Base-by-base conservation (phyloP, 2,113 vertebrate genomes). In the Oceanodroma tethys region DNA sequence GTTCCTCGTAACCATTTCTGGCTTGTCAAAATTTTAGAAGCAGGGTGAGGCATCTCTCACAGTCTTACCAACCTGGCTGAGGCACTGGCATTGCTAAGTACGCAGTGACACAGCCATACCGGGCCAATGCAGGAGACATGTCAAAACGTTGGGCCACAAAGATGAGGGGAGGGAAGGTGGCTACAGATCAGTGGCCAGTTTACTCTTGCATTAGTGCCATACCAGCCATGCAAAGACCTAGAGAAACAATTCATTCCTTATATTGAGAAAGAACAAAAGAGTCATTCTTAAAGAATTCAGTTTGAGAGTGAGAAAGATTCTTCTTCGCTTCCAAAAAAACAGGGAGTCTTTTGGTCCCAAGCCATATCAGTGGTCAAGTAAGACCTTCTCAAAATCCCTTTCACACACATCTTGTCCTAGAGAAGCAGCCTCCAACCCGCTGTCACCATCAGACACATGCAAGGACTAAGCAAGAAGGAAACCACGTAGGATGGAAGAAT, bases 91-190 rank as follows among this genome's bases (percentile, higher is more conserved):
- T 45, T 21, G 18, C 60, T 9, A 38, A 55, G 36, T 3, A 34
- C 3, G 4, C 22, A 34, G 53, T 7, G 55, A 62, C 2, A 3
- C 19, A 7, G 9, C 40, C 13, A 30, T 13, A 79, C 25, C 6
- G 3, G 0, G 1, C 8, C 6, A 1, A 9, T 40, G 29, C 16
- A 21, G 13, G 30, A 81, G 26, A 56, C 10, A n/a, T 4, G 36
- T 32, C 36, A 26, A 70, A 70, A 63, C 36, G 9, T 1, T 21
- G 42, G 43, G 22, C 36, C 62, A 40, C 32, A 34, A 30, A 47
- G 32, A 26, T 48, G n/a, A 48, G 12, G n/a, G n/a, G 38, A 34
- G 13, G 27, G 45, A 48, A 66, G 16, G 16, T 22, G 30, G 12
- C 22, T 29, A 20, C n/a, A 38, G 14, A 26, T 13, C 60, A 52